A percentile compares a stretch with the other conserved stretches of the same genome.
phyloP scores from a whole-genome alignment of 2,113 vertebrate genomes.

The Neolamprologus sp. region DNA sequence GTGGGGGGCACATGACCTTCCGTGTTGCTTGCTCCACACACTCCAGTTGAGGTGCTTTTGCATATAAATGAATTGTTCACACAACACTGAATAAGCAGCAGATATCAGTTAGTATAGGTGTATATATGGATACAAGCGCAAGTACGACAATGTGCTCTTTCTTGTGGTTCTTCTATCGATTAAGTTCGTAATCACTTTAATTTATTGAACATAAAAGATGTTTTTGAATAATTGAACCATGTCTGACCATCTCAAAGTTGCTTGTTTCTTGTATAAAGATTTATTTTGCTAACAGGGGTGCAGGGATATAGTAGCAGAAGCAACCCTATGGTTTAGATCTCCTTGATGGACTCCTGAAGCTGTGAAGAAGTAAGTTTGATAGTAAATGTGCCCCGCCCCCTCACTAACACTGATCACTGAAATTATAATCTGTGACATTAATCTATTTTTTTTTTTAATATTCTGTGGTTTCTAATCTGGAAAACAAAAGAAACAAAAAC shows the following conservation, averaged over 20 bases:
- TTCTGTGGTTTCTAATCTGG: neutral
- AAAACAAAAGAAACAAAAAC: neutral
- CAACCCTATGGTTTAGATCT: neutral
- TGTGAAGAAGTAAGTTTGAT: neutral
- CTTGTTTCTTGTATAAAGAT: neutral
- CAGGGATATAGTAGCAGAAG: neutral
- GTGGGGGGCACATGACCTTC: too few relatives aligned
- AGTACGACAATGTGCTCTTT: neutral
- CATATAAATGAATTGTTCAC: too few relatives aligned
- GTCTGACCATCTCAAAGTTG: neutral
- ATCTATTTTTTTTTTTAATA: neutral
- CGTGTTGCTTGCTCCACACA: too few relatives aligned
- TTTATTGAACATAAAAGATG: neutral
- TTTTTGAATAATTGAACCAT: neutral
- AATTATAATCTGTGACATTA: neutral
- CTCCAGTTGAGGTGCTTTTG: too few relatives aligned
- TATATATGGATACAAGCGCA: neutral
- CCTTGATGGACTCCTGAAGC: neutral
- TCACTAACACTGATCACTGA: neutral
- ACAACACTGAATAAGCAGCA: too few relatives aligned
- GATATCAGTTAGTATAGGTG: too few relatives aligned
- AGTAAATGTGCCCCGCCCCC: neutral
- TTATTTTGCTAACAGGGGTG: neutral
- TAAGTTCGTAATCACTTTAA: neutral
- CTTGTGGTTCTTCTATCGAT: neutral